Evolutionary conservation across 2,797 vertebrate genomes (phyloP), one percentile per base, ranked within the genome.

Genomic region (Syndactyla subalaris): DNA sequence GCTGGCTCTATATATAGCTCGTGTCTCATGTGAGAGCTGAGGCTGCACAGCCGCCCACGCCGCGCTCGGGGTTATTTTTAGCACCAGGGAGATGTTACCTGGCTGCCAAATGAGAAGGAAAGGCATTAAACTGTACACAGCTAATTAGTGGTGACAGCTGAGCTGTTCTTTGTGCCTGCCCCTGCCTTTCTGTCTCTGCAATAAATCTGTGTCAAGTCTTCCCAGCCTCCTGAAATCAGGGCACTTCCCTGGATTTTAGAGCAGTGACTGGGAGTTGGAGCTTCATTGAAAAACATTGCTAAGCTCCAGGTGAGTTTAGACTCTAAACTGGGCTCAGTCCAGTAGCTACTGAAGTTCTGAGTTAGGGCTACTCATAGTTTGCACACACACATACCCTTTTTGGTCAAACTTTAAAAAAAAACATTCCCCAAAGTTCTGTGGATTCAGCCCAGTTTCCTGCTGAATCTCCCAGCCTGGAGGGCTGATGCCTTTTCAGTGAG

Each of bases 11-110:
- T 89, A 45, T 86, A 92, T 95, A 97, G 77, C 75, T 84, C 41
- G 54, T 4, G 39, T 41, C 91, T 94, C 34, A 1, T 75, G 90
- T 8, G 12, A 52, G 76, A 92, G 85, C 94, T 58, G 36, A 76
- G 85, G 87, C 61, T 81, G 65, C 80, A 57, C 54, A 72, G 66
- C 39, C 43, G 1, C 87, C 93, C 93, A 79, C 55, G 4, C 88
- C 84, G 75, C 1, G 1, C 85, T 77, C 84, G 61, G 9, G 32
- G 38, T 82, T 96, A 96, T 97, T 97, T 96, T 97, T 96, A 96
- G 96, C 80, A 49, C 7, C 85, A 24, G 74, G 2, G 49, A 57
- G 81, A 95, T 43, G 77, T 89, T 88, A 96, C 93, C 94, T 92
- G 89, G 55, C 83, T 90, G 89, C 70, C 62, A 74, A 79, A 19